Evolutionary conservation across 2,888 invertebrate genomes (phyloP).

Genomic region (Tillus elongatus): DNA sequence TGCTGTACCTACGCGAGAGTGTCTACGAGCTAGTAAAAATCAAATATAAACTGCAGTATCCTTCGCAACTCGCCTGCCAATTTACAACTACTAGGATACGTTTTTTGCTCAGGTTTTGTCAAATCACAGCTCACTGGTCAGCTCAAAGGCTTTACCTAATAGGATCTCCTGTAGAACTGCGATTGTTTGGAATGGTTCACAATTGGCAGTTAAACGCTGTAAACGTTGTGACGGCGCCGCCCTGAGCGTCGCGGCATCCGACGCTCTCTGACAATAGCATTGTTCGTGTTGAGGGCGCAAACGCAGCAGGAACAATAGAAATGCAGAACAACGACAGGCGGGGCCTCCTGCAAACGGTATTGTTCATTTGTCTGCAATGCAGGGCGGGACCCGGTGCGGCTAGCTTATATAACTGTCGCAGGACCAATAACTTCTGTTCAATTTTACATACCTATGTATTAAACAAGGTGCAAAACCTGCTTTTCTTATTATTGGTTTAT

Average conservation of each 20-base stretch:
- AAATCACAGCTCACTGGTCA: no score
- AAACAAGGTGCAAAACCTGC: no score
- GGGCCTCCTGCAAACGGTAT: conserved; percentile 38
- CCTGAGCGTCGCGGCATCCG: conserved; percentile 39
- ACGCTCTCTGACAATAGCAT: conserved; percentile 40
- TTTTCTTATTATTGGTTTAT: no score
- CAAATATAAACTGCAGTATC: no score
- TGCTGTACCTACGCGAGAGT: no score
- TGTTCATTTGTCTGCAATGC: conserved; percentile 41
- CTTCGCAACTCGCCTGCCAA: no score
- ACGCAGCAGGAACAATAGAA: conserved; percentile 40
- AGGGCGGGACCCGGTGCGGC: conserved; percentile 25
- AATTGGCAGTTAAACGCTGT: conserved; percentile 27
- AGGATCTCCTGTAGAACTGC: no score
- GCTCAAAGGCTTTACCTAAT: no score
- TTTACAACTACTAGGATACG: no score
- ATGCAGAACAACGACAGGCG: conserved; percentile 40
- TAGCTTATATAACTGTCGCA: conserved; percentile 9
- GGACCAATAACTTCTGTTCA: conserved; percentile 6
- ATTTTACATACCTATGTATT: conserved; percentile 11
- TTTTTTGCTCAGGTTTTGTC: no score
- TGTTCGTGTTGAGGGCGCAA: conserved; percentile 40
- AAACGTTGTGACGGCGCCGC: conserved; percentile 32
- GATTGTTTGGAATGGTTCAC: no score
- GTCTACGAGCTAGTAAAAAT: no score